phyloP scores from a whole-genome alignment of 2,888 invertebrate species.

The Polymixis lichenea region DNA sequence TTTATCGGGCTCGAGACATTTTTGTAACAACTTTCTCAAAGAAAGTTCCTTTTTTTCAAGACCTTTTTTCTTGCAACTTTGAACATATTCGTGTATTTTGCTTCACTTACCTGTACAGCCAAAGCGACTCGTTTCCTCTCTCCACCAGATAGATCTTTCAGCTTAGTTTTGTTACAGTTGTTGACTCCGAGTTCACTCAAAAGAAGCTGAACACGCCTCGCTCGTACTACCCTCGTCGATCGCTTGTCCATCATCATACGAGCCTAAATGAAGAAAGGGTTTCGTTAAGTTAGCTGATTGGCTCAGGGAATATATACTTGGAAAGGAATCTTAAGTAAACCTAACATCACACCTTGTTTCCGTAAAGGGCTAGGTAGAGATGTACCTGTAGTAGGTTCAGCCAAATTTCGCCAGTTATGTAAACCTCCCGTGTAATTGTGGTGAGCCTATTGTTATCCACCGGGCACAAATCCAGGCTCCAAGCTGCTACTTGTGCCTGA shows the following conservation, averaged over 20 bases:
- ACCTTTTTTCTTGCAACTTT: neutral
- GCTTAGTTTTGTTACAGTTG: constrained; percentile 93
- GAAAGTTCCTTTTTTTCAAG: neutral
- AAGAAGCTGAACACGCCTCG: constrained; percentile 83
- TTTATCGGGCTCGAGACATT: neutral
- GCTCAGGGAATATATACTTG: too few species aligned
- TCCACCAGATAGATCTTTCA: constrained; percentile 96
- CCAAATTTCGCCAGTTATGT: too few species aligned
- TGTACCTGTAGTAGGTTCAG: too few species aligned
- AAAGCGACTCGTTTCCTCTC: constrained; percentile 96
- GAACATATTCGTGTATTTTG: neutral
- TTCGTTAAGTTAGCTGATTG: too few species aligned
- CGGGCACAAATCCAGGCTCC: too few species aligned
- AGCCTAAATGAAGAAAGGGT: constrained; percentile 87
- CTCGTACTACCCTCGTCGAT: constrained; percentile 80
- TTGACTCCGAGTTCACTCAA: constrained; percentile 93
- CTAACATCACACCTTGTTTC: too few species aligned
- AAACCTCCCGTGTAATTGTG: too few species aligned
- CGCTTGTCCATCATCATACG: constrained; percentile 93
- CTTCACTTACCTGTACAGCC: constrained; percentile 93
- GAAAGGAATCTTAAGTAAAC: too few species aligned
- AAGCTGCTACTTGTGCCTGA: too few species aligned
- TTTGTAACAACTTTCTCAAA: neutral
- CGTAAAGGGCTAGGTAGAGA: too few species aligned
- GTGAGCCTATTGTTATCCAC: too few species aligned